Evolutionary conservation across 2,888 invertebrate species (phyloP), one percentile per base, ranked within the genome.

Genomic region (Lasioglossum villosulum): DNA sequence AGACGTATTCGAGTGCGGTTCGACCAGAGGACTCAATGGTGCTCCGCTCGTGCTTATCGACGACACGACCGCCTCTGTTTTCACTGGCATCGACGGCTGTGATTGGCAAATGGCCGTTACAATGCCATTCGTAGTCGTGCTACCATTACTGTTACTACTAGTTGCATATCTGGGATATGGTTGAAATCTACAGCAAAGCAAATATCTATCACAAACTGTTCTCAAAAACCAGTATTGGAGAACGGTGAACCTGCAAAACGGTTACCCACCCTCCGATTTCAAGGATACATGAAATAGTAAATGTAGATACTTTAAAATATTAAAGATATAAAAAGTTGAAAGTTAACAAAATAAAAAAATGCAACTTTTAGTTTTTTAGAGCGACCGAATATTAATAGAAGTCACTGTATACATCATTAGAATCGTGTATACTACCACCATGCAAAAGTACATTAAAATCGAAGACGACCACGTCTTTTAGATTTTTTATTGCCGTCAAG

Each of bases 1-100:
- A 89, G 97, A 96, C 8, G 96, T 96, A 94, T 96, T 96, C 83
- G 97, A 97, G 95, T 97, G 97, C 73, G 97, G 96, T 94, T 97
- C 97, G 82, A 94, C 92, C 45, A 94, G 92, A 48, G 96, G 96
- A 90, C 96, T 96, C 91, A 96, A 95, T 74, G 96, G 96, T 79
- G 96, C 95, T 83, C 94, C 95, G 37, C 94, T 94, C 59, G 95
- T 93, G 79, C 94, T 95, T 70, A 93, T 94, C 30, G 94, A 93
- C 75, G 94, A 94, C 78, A 93, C 92, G 78, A 93, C 92, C 80
- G 94, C 90, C 88, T 94, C 93, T 56, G 92, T 93, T 92, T 95
- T 93, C 80, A 95, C 90, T 5, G 92, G 82, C 83, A 94, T 90
- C n/a, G 94, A 91, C 48, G 93, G 87, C 86, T 94, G 94, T 27